These are phyloP conservation scores for Tursiops truncatus DNA, from an alignment of 2,113 vertebrate genomes.

Conservation along the genomic window DNA sequence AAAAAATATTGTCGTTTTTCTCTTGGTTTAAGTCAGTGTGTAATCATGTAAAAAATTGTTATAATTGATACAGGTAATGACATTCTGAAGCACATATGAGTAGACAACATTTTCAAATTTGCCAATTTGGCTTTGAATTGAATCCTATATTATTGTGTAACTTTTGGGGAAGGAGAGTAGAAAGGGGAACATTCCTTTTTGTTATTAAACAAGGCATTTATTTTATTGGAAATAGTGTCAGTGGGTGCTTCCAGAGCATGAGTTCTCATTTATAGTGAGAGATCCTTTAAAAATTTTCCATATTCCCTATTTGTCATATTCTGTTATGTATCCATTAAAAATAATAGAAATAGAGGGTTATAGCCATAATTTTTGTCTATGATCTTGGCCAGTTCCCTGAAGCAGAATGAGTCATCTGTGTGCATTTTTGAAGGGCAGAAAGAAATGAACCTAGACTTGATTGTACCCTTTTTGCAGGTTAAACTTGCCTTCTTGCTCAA, in stretches of 20 bases:
- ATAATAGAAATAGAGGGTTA: background rate
- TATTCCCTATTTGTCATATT: background rate
- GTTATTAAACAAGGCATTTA: background rate
- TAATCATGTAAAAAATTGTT: background rate
- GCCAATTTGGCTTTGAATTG: background rate
- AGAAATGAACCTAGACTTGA: background rate
- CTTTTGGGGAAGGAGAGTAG: background rate
- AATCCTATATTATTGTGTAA: background rate
- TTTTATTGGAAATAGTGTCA: background rate
- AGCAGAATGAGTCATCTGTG: background rate
- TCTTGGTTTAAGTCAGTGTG: background rate
- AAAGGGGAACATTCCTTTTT: background rate
- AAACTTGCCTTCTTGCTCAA: background rate
- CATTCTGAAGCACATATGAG: background rate
- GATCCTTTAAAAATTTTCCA: background rate
- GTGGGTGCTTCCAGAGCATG: background rate
- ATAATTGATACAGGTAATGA: background rate
- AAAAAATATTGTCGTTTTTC: background rate
- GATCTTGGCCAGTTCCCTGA: background rate
- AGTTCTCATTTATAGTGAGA: background rate
- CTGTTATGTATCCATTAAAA: background rate
- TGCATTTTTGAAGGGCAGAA: background rate
- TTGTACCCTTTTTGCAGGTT: background rate
- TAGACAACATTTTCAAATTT: background rate
- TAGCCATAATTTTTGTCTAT: background rate